phyloP scores from a whole-genome alignment of 2,797 vertebrate genomes.

The Karalla daura region DNA sequence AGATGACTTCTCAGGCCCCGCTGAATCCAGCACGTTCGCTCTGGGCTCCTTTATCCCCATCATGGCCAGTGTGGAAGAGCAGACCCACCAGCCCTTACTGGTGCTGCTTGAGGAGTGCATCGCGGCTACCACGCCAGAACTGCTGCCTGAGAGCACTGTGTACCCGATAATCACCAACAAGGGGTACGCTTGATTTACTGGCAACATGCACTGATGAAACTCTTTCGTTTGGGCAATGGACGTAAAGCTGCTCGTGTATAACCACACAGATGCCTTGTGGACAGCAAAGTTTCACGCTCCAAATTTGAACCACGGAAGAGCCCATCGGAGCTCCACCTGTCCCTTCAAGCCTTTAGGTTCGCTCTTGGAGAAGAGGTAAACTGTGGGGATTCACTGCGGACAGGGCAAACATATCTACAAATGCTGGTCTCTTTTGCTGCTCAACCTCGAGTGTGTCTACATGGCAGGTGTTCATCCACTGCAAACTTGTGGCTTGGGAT shows the following conservation, averaged over 20 bases:
- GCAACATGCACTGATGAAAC: too few relatives aligned
- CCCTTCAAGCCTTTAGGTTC: constrained; percentile 84
- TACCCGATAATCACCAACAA: constrained; percentile 82
- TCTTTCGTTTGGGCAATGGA: rapidly evolving
- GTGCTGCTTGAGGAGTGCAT: constrained; percentile 86
- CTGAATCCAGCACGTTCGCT: constrained; percentile 59
- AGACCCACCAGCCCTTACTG: constrained; percentile 76
- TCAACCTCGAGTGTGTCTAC: background rate
- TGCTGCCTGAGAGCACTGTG: constrained; percentile 33
- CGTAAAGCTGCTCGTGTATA: background rate
- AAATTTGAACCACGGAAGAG: constrained; percentile 72
- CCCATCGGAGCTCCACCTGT: constrained; percentile 69
- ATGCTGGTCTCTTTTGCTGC: background rate
- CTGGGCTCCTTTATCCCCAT: constrained; percentile 79
- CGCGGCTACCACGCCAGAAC: constrained; percentile 36
- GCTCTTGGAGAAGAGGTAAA: constrained; percentile 68
- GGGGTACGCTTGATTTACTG: constrained; percentile 72
- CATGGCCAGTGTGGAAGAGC: constrained; percentile 78
- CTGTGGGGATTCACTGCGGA: background rate
- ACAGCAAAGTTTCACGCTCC: constrained; percentile 73
- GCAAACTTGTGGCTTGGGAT: constrained; percentile 81
- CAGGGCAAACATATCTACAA: background rate
- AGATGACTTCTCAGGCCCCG: constrained; percentile 79
- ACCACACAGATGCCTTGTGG: constrained; percentile 79
- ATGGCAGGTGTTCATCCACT: constrained; percentile 86